A percentile compares a stretch with the other conserved stretches of the same genome.
Conservation (phyloP, 2,888 invertebrate species). For the Chymomyza fuscimana region DNA sequence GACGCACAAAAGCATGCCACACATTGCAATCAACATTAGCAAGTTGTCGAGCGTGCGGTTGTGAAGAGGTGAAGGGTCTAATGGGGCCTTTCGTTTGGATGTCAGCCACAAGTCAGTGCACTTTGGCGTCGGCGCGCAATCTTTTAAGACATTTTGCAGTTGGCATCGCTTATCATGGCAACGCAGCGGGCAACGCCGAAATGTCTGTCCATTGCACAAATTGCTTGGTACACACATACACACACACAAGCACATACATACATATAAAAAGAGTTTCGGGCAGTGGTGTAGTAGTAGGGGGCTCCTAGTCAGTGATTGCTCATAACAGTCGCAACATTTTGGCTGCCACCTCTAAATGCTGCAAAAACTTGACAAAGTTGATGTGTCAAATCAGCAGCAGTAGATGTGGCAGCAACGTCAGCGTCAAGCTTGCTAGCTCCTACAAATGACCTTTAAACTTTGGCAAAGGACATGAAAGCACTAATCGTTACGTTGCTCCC, state of each 20-base stretch:
- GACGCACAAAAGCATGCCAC: constrained; percentile 3
- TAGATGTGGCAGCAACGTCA: no score
- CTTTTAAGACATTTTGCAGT: constrained; percentile 69
- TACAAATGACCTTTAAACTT: constrained; percentile 75
- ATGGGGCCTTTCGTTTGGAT: neutral
- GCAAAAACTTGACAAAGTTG: constrained; percentile 71
- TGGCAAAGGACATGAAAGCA: constrained; percentile 75
- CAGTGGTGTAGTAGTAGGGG: neutral
- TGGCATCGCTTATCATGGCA: constrained; percentile 62
- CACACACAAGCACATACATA: constrained; percentile 18
- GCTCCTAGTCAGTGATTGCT: constrained; percentile 52
- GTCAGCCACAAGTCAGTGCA: constrained; percentile 61
- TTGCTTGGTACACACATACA: constrained; percentile 55
- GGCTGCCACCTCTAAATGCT: constrained; percentile 36
- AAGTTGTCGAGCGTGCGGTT: constrained; percentile 7
- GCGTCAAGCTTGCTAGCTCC: constrained; percentile 1
- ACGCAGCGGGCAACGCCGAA: constrained; percentile 45
- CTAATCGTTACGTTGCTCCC: constrained; percentile 75
- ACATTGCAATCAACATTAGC: constrained; percentile 32
- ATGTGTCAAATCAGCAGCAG: constrained; percentile 71
- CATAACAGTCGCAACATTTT: constrained; percentile 56
- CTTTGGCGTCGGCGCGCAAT: constrained; percentile 48
- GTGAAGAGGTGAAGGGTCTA: neutral
- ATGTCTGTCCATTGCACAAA: constrained; percentile 72
- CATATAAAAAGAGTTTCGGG: neutral